Conservation (phyloP, 2,888 invertebrate species). For the Ischnura elegans region DNA sequence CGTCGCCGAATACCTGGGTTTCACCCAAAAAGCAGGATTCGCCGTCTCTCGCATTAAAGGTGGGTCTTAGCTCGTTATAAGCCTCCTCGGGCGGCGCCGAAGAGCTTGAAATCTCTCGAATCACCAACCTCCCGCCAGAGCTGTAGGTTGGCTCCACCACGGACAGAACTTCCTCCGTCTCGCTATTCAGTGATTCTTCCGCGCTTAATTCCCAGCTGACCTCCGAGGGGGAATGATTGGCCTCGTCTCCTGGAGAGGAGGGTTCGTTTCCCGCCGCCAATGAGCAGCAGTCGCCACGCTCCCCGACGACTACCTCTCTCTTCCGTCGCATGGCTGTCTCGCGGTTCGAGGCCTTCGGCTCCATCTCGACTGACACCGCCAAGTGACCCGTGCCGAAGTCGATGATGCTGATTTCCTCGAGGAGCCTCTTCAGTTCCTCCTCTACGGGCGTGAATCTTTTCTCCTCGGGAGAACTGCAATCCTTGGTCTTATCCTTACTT, state of each 20-base stretch:
- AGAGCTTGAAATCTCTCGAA: background rate
- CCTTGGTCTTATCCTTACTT: background rate
- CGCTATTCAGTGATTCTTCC: background rate
- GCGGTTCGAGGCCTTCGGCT: background rate
- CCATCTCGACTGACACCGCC: background rate
- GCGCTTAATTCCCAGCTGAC: background rate
- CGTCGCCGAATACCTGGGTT: background rate
- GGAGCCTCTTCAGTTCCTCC: background rate
- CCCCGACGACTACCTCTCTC: background rate
- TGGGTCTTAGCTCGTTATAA: background rate
- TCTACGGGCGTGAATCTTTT: background rate
- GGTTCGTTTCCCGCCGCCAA: background rate
- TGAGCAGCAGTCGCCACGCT: background rate
- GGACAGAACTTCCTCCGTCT: background rate
- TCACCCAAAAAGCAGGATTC: background rate
- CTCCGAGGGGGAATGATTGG: background rate
- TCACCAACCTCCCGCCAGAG: background rate
- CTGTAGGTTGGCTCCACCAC: conserved; percentile 33
- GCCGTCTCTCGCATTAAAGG: background rate
- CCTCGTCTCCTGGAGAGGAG: background rate
- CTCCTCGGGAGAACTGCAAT: background rate
- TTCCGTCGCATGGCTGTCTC: background rate
- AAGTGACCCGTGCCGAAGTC: background rate
- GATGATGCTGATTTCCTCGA: background rate
- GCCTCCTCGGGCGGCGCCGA: background rate